Conservation (phyloP, 2,888 invertebrate genomes). For the Hydropsyche betteni region DNA sequence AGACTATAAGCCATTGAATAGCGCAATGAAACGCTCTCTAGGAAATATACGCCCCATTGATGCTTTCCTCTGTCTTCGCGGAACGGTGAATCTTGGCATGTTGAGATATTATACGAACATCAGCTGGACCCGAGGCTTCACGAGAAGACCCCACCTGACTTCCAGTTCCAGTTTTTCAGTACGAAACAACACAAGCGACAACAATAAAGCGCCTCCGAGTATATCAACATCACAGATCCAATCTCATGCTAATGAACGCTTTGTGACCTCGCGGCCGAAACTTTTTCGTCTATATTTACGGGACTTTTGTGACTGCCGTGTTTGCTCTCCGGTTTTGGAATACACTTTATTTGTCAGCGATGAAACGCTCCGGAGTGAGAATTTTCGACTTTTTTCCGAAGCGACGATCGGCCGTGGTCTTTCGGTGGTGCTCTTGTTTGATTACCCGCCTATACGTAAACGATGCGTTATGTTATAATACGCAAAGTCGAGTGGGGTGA, state of each 20-base stretch:
- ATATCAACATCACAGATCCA: slow-evolving; percentile 6
- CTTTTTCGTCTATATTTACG: background rate
- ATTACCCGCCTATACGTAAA: no score
- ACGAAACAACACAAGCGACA: background rate
- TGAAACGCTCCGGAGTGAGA: no score
- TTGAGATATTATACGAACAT: slow-evolving; percentile 6
- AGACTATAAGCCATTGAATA: slow-evolving; percentile 26
- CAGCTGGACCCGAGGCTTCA: background rate
- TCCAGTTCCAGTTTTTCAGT: background rate
- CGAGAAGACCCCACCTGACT: background rate
- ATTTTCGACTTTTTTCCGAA: no score
- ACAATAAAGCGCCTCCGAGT: background rate
- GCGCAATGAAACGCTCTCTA: slow-evolving; percentile 30
- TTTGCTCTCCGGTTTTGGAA: slow-evolving; percentile 1
- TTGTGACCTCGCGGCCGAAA: background rate
- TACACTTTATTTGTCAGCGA: no score
- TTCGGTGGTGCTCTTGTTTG: no score
- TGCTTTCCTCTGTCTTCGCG: background rate
- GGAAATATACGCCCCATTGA: slow-evolving; percentile 33
- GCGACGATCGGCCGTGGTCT: no score
- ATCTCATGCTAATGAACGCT: slow-evolving; percentile 21
- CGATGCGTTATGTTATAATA: no score
- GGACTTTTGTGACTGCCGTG: slow-evolving; percentile 8
- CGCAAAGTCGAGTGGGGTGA: background rate
- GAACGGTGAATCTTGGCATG: slow-evolving; percentile 6